A percentile compares a stretch with the other conserved stretches of the same genome.
These are phyloP conservation scores for Diadegma fenestrale DNA, from an alignment of 2,888 invertebrate species.

Conservation along the genomic window DNA sequence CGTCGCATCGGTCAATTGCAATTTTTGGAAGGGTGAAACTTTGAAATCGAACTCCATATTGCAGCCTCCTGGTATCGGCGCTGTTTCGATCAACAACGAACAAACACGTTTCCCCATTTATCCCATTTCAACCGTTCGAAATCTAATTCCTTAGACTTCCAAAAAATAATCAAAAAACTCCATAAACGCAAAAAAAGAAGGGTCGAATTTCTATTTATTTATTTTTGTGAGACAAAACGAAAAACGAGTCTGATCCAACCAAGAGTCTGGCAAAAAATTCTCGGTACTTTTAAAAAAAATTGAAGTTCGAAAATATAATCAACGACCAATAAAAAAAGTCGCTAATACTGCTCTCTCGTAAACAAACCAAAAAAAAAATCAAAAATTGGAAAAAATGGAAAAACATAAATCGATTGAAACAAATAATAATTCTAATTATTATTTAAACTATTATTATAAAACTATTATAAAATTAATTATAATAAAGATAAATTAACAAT, in stretches of 20 bases:
- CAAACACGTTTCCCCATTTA: constrained; percentile 55
- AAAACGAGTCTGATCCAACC: background rate
- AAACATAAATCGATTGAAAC: background rate
- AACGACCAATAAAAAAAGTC: too few species aligned
- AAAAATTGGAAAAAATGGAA: too few species aligned
- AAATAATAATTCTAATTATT: too few species aligned
- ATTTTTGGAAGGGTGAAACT: constrained; percentile 87
- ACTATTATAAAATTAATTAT: too few species aligned
- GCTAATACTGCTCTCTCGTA: too few species aligned
- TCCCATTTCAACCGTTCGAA: background rate
- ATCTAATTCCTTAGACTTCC: background rate
- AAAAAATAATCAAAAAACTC: background rate
- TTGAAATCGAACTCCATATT: constrained; percentile 89
- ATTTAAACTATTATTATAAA: too few species aligned
- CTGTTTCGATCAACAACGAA: constrained; percentile 85
- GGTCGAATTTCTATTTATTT: background rate
- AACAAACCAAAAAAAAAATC: too few species aligned
- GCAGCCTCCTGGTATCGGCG: constrained; percentile 92
- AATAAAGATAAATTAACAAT: too few species aligned
- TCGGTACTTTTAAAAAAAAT: background rate
- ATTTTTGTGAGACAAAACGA: background rate
- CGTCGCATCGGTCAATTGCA: constrained; percentile 83
- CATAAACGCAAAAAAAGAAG: background rate
- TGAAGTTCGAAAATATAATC: too few species aligned
- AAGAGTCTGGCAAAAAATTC: background rate